phyloP scores from a whole-genome alignment of 2,113 vertebrate species.

The Prionailurus bengalensis region DNA sequence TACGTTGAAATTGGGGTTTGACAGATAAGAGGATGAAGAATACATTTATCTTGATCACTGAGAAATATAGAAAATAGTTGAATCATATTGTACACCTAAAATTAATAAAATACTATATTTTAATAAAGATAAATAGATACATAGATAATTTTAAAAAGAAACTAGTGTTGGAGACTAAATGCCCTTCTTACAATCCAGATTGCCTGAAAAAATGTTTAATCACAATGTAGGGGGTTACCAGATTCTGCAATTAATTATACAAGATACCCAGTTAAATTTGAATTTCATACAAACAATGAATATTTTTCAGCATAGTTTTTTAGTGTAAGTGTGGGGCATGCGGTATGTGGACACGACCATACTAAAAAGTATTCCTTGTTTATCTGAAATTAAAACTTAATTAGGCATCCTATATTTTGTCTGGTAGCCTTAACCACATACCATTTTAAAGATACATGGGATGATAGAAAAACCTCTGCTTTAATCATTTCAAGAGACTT shows the following conservation, averaged over 20 bases:
- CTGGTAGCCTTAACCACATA: background rate
- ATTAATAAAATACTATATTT: background rate
- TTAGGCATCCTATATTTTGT: background rate
- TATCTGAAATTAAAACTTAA: slow-evolving; percentile 29
- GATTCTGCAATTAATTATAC: background rate
- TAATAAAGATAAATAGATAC: background rate
- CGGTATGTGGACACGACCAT: background rate
- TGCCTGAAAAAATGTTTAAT: background rate
- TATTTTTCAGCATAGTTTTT: background rate
- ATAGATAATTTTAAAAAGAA: background rate
- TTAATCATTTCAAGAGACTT: background rate
- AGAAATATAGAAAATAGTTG: background rate
- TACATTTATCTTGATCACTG: background rate
- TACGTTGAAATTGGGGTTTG: background rate
- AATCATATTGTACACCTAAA: background rate
- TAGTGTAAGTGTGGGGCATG: background rate
- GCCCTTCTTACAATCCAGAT: background rate
- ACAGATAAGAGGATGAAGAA: background rate
- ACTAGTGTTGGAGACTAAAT: slow-evolving; percentile 1
- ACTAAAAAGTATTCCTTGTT: background rate
- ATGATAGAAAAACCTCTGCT: background rate
- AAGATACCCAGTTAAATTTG: background rate
- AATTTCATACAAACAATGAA: background rate
- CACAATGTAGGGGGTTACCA: background rate
- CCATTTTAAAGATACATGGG: background rate